Percentiles rank a stretch among this genome's conserved stretches.
These are phyloP conservation scores for Asarcornis scutulata DNA, from an alignment of 2,113 vertebrate genomes.

Conservation along the genomic window DNA sequence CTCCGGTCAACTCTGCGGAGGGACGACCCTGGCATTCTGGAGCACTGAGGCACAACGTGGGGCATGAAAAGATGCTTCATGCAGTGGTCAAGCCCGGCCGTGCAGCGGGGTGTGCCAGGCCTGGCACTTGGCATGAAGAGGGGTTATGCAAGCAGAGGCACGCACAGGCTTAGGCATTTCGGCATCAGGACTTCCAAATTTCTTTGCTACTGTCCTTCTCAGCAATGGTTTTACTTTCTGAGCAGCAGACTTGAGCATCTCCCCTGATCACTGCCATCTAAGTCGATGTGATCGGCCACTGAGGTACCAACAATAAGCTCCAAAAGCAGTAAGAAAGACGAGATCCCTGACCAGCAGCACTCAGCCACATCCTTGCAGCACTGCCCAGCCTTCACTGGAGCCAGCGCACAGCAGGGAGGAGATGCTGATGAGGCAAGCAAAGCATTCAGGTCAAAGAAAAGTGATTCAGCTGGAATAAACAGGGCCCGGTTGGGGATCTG, in stretches of 20 bases:
- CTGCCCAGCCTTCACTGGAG: neutral
- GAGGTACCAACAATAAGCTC: neutral
- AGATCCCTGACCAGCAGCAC: neutral
- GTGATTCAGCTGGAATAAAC: neutral
- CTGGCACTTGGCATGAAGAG: neutral
- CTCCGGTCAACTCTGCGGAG: neutral
- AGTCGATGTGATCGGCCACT: neutral
- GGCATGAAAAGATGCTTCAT: neutral
- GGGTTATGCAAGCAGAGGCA: neutral
- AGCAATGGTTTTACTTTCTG: neutral
- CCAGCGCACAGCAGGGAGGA: neutral
- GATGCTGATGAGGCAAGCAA: neutral
- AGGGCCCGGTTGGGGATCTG: neutral
- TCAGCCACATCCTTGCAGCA: neutral
- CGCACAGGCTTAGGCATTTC: neutral
- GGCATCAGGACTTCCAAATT: neutral
- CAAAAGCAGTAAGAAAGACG: neutral
- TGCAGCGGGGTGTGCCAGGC: neutral
- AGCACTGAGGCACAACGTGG: neutral
- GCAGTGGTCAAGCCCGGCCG: neutral
- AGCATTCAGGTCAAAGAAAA: slow-evolving; percentile 9
- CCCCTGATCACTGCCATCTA: neutral
- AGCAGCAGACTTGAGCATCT: neutral
- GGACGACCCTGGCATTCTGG: neutral
- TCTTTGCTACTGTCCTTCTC: neutral